These are phyloP conservation scores for Epinotia ramella DNA, from an alignment of 2,888 invertebrate species.

Conservation along the genomic window DNA sequence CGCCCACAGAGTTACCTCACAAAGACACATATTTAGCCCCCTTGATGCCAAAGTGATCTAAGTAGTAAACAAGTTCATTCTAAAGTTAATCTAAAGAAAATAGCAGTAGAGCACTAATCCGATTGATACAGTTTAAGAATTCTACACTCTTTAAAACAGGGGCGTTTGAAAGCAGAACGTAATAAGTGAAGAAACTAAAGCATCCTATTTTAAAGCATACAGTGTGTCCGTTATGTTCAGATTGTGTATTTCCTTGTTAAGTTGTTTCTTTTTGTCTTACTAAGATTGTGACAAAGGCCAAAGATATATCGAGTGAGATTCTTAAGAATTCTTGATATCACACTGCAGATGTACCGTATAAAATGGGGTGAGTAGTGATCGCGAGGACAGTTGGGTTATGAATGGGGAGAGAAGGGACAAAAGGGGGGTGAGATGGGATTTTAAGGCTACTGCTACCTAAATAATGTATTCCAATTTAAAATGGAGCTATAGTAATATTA, in stretches of 20 bases:
- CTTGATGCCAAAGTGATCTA: not conserved
- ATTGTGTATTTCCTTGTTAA: not conserved
- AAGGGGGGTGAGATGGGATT: too few relatives aligned
- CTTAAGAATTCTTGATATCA: not conserved
- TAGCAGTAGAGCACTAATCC: not conserved
- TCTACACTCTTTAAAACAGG: not conserved
- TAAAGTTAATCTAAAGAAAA: not conserved
- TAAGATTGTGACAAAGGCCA: not conserved
- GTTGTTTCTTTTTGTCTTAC: conserved; percentile 3
- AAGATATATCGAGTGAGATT: conserved; percentile 2
- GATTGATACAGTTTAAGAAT: not conserved
- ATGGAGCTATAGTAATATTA: too few relatives aligned
- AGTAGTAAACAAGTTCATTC: not conserved
- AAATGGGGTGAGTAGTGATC: too few relatives aligned
- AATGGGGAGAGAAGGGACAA: too few relatives aligned
- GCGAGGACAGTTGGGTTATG: too few relatives aligned
- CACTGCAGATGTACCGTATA: not conserved
- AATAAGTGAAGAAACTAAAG: not conserved
- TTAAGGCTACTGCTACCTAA: too few relatives aligned
- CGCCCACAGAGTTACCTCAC: conserved; percentile 49
- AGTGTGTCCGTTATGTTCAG: not conserved
- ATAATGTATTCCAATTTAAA: too few relatives aligned
- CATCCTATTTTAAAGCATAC: conserved; percentile 1
- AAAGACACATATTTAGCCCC: conserved; percentile 25
- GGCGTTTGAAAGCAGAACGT: not conserved